Conservation (phyloP, 2,888 invertebrate species). For the Epirrita christyi region DNA sequence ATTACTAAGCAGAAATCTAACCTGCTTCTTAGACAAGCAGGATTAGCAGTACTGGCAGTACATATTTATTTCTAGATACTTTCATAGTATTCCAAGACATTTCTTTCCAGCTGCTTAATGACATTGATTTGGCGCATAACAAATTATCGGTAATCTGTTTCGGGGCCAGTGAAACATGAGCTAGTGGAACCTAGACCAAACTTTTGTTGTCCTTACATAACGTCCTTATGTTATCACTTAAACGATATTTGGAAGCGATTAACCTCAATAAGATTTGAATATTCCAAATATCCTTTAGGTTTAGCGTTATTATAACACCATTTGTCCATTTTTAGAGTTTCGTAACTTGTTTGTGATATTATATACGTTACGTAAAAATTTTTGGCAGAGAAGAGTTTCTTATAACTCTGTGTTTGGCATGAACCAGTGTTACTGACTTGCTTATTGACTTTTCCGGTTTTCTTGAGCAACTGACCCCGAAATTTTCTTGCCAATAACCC, state of each 20-base stretch:
- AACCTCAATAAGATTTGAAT: slow-evolving; percentile 18
- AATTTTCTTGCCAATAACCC: neutral
- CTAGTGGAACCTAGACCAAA: no score
- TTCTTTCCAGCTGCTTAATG: no score
- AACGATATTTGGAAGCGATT: slow-evolving; percentile 10
- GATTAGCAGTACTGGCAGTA: neutral
- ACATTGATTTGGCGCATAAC: no score
- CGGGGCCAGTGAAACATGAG: no score
- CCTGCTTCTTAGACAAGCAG: neutral
- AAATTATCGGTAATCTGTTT: no score
- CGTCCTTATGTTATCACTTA: no score
- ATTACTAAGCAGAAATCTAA: neutral
- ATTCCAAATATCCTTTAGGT: slow-evolving; percentile 13
- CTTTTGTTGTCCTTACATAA: no score
- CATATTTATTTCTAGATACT: no score
- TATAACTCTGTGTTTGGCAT: slow-evolving; percentile 12
- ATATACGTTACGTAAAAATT: slow-evolving; percentile 1
- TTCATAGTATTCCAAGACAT: no score
- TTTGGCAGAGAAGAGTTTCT: neutral
- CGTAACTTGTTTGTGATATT: neutral
- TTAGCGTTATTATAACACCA: slow-evolving; percentile 8
- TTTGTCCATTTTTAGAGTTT: slow-evolving; percentile 3
- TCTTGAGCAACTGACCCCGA: slow-evolving; percentile 3
- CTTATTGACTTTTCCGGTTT: neutral
- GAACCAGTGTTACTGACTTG: neutral